Percentiles rank a stretch among this genome's conserved stretches.
These are phyloP conservation scores for Heliconius eleuchia DNA, from an alignment of 1,140 invertebrate species.

Conservation along the genomic window DNA sequence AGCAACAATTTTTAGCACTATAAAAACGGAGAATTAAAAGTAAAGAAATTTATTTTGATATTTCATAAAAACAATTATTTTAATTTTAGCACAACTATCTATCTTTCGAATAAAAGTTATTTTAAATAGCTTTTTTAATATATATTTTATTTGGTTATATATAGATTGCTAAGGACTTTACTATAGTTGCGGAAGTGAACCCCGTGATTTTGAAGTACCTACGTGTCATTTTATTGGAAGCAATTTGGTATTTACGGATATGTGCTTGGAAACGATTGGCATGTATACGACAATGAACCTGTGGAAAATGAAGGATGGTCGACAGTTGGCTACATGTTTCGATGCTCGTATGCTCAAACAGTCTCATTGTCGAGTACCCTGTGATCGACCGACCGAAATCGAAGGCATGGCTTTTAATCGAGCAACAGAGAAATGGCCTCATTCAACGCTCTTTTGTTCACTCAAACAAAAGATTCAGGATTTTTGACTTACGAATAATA, in stretches of 20 bases:
- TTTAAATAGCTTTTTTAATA: too few species aligned
- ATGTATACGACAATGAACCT: constrained; percentile 28
- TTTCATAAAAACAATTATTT: too few species aligned
- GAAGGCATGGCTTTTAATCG: constrained; percentile 40
- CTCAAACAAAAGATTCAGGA: constrained; percentile 38
- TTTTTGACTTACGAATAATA: constrained; percentile 34
- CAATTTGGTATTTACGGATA: too few species aligned
- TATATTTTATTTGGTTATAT: too few species aligned
- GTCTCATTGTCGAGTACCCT: constrained; percentile 32
- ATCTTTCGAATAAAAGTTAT: too few species aligned
- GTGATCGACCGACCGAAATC: constrained; percentile 41
- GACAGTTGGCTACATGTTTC: constrained; percentile 31
- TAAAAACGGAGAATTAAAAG: too few species aligned
- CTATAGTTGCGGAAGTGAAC: not conserved
- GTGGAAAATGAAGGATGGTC: constrained; percentile 29
- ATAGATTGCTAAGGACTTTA: not conserved
- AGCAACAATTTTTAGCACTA: too few species aligned
- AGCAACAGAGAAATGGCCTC: constrained; percentile 34
- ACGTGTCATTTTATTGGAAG: not conserved
- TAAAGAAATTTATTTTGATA: too few species aligned
- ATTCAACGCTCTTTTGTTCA: constrained; percentile 37
- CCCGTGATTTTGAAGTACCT: not conserved
- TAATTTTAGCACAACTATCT: too few species aligned
- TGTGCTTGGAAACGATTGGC: not conserved
- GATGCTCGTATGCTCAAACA: constrained; percentile 31